Base-by-base conservation (phyloP, 2,797 vertebrate species). In the Coccyzus lansbergi region DNA sequence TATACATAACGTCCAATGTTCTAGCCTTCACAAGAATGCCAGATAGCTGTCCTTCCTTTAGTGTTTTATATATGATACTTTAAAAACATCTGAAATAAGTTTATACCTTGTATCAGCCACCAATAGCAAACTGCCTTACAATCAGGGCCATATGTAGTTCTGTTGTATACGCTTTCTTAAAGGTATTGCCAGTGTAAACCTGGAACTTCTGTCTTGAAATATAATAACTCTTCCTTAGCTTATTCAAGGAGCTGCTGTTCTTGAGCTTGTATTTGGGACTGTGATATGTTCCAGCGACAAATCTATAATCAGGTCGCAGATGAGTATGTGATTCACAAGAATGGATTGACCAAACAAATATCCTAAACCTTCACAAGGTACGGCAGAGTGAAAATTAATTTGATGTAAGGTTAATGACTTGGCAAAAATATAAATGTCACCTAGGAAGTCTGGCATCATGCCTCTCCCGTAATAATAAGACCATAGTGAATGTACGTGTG, bases 41-140 rank as follows among this genome's bases (percentile, higher is more conserved):
- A 80, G 92, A 78, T 65, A 91, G 49, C 38, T 46, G 38, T 59
- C 33, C 40, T 83, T 82, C 69, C 91, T 94, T 94, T 91, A 93
- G 75, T 96, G 92, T 88, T 96, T 96, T 95, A 94, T 96, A 89
- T 56, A 96, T 92, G 94, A 79, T 96, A 25, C 65, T 81, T 96
- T 80, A 75, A 75, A 92, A 83, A 79, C 65, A 84, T 83, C 93
- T 88, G 77, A 96, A 85, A 75, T 46, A 76, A 64, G 63, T 88
- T 90, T 92, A 86, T 64, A 26, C 55, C 52, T 92, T 79, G 56
- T 68, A 56, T 86, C 15, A 4, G 44, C 52, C 81, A 59, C 87
- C 87, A 88, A 18, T 74, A 79, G 83, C 63, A 86, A 86, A 62
- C 22, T 33, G 52, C 31, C 55, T 42, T 34, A 26, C 7, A 22